Evolutionary conservation across 2,888 invertebrate genomes (phyloP).

Genomic region (Hypomecis atomaria): DNA sequence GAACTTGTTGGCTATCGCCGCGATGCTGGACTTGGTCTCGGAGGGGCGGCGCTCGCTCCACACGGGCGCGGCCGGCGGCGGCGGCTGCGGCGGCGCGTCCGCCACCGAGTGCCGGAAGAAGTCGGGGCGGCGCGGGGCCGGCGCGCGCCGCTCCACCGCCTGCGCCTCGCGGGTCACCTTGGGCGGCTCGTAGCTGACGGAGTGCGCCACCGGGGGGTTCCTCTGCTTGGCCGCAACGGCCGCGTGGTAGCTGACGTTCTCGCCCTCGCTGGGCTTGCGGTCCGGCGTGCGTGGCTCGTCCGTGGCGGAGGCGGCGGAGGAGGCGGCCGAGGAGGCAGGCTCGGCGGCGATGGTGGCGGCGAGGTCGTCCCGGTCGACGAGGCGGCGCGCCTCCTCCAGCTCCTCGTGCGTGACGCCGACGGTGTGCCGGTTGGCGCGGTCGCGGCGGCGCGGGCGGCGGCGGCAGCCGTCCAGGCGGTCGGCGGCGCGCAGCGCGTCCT

Average conservation of each 20-base stretch:
- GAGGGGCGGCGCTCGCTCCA: constrained; percentile 62
- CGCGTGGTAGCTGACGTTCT: constrained; percentile 60
- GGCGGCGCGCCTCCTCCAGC: constrained; percentile 90
- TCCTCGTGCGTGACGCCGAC: constrained; percentile 94
- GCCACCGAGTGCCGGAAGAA: constrained; percentile 76
- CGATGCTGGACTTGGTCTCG: constrained; percentile 69
- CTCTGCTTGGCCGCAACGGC: constrained; percentile 57
- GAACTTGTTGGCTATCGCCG: constrained; percentile 74
- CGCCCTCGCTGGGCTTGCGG: constrained; percentile 63
- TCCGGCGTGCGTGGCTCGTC: constrained; percentile 65
- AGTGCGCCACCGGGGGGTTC: constrained; percentile 59
- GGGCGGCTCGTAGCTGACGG: constrained; percentile 60
- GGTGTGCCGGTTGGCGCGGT: constrained; percentile 89
- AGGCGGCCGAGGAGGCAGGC: constrained; percentile 66
- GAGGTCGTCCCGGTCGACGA: constrained; percentile 85
- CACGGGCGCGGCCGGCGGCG: constrained; percentile 42
- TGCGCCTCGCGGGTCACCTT: constrained; percentile 54
- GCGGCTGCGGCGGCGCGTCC: constrained; percentile 51
- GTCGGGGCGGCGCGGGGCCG: constrained; percentile 62
- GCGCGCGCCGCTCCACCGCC: constrained; percentile 63
- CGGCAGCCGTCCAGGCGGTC: constrained; percentile 72
- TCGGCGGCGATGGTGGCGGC: constrained; percentile 46
- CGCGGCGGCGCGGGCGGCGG: constrained; percentile 81
- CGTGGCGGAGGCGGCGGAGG: constrained; percentile 67
- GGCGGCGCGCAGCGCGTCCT: constrained; percentile 82